Percentiles rank a stretch among this genome's conserved stretches.
These are phyloP conservation scores for Platanista minor DNA, from an alignment of 2,113 vertebrate species.

Conservation along the genomic window DNA sequence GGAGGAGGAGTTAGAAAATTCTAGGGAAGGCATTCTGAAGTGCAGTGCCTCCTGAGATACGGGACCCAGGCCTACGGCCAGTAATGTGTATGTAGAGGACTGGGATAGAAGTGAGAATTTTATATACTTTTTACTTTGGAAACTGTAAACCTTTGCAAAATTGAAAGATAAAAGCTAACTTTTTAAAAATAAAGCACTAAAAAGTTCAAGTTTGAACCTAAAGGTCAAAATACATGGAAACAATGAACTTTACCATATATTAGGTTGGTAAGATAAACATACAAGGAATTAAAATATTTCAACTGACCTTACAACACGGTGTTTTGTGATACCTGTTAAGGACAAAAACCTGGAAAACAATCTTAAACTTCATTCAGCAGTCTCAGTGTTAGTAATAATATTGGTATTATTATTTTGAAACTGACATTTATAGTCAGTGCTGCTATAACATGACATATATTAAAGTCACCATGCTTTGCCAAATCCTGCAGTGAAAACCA, in stretches of 20 bases:
- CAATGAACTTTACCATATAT: neutral
- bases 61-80: neutral
- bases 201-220: neutral
- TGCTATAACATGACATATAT: neutral
- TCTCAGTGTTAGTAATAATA: neutral
- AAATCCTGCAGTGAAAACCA: neutral
- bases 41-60: neutral
- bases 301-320: neutral
- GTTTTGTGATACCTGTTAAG: neutral
- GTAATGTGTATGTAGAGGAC: neutral
- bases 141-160: neutral
- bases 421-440: neutral
- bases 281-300: neutral
- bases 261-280: neutral
- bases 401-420: neutral
- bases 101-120: neutral
- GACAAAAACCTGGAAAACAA: neutral
- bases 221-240: neutral
- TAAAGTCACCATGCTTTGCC: neutral
- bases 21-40: neutral
- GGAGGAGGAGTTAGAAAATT: neutral
- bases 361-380: neutral
- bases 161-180: neutral
- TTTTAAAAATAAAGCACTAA: neutral
- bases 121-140: neutral